Conservation (phyloP, 2,113 vertebrate species). For the Hyperopisus bebe region DNA sequence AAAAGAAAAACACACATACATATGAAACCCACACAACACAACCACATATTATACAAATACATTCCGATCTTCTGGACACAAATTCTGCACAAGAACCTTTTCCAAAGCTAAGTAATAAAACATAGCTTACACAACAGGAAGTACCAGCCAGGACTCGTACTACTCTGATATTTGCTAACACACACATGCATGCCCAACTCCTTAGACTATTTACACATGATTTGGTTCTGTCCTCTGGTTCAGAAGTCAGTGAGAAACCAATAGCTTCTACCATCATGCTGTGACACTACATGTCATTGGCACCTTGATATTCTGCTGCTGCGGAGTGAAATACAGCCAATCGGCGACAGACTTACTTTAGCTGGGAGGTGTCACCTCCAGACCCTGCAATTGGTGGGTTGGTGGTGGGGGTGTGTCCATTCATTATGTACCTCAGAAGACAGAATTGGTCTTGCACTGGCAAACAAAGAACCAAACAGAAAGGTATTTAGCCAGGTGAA, state of each 20-base stretch:
- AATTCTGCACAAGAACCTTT: background rate
- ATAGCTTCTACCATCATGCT: background rate
- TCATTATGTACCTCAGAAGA: slow-evolving; percentile 51
- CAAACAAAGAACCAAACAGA: background rate
- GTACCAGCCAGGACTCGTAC: background rate
- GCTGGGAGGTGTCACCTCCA: slow-evolving; percentile 38
- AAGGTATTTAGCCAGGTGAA: background rate
- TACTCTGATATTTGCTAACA: background rate
- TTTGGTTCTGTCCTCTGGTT: background rate
- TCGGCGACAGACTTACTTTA: slow-evolving; percentile 49
- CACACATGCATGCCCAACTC: background rate
- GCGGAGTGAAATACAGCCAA: background rate
- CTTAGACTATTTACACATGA: background rate
- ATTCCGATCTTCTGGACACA: background rate
- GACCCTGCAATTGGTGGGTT: slow-evolving; percentile 42
- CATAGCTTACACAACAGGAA: background rate
- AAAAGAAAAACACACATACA: background rate
- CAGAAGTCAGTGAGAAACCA: background rate
- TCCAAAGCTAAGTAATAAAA: background rate
- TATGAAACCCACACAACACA: background rate
- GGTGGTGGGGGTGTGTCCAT: slow-evolving; percentile 45
- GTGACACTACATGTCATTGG: background rate
- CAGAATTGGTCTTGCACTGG: slow-evolving; percentile 36
- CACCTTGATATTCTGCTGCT: too few relatives aligned
- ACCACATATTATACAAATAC: background rate